These are phyloP conservation scores for Mus caroli DNA, from an alignment of 2,797 vertebrate genomes.

Conservation along the genomic window DNA sequence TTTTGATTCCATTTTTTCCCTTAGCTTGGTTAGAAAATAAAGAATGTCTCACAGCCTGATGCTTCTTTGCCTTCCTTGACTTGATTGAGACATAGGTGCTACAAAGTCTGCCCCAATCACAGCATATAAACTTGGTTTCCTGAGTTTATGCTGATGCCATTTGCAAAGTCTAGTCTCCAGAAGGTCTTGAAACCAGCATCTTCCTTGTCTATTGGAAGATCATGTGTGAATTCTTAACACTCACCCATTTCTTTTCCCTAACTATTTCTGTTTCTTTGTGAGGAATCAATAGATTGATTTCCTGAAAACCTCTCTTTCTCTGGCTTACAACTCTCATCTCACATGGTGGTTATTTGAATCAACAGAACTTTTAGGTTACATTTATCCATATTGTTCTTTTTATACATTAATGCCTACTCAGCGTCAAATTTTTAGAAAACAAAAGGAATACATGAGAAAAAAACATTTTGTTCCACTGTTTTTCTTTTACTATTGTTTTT, in stretches of 20 bases:
- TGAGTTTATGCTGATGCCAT: background rate
- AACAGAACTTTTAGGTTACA: background rate
- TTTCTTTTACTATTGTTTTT: background rate
- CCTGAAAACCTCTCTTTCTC: background rate
- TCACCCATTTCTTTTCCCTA: background rate
- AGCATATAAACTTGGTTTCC: background rate
- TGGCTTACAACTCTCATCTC: background rate
- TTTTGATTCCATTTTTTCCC: background rate
- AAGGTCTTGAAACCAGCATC: background rate
- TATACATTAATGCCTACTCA: background rate
- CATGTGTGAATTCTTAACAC: background rate
- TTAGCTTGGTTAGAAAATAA: background rate
- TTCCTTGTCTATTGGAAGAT: background rate
- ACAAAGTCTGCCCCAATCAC: background rate
- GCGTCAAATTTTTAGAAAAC: constrained; percentile 36
- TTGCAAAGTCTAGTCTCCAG: background rate
- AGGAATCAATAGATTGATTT: background rate
- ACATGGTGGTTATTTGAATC: background rate
- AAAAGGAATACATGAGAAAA: constrained; percentile 18
- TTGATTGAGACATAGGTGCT: background rate
- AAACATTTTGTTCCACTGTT: background rate
- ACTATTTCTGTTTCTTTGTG: background rate
- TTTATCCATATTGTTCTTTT: background rate
- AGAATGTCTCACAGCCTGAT: background rate
- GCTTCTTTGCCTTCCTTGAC: background rate